Conservation (phyloP, 1,140 invertebrate species). For the Heterodera schachtii region DNA sequence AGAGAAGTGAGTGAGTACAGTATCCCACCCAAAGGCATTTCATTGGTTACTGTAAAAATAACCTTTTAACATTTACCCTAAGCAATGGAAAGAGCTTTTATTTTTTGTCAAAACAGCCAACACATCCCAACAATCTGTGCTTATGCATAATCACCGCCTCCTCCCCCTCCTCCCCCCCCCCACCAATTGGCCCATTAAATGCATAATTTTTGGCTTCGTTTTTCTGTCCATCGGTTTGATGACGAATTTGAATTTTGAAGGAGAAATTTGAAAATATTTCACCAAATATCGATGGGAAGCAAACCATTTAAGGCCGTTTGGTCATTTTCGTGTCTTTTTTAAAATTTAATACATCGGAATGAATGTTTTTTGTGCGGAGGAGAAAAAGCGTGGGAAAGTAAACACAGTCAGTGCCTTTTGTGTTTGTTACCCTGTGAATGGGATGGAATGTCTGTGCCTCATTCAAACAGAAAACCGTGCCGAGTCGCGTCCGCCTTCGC, state of each 20-base stretch:
- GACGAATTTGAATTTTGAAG: neutral
- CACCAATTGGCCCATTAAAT: too few relatives aligned
- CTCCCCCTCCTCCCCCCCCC: too few relatives aligned
- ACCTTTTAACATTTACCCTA: too few relatives aligned
- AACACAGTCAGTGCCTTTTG: too few relatives aligned
- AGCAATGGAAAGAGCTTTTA: too few relatives aligned
- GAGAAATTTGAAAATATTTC: neutral
- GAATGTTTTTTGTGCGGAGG: neutral
- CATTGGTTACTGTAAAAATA: too few relatives aligned
- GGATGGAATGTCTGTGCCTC: too few relatives aligned
- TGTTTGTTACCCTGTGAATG: too few relatives aligned
- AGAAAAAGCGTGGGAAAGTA: conserved; percentile 5
- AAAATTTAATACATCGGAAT: neutral
- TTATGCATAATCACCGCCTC: too few relatives aligned
- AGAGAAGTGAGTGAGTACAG: neutral
- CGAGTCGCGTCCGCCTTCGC: neutral
- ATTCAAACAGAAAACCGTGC: neutral
- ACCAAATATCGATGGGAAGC: neutral
- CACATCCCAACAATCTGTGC: too few relatives aligned
- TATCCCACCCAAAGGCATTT: neutral
- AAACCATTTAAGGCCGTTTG: neutral
- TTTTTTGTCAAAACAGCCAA: too few relatives aligned
- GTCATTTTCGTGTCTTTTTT: too few relatives aligned
- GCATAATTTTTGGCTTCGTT: conserved; percentile 1
- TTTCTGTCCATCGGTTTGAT: neutral